Percentiles rank a stretch among this genome's conserved stretches.
phyloP scores from a whole-genome alignment of 2,888 invertebrate genomes.

The Holacanthella duospinosa region DNA sequence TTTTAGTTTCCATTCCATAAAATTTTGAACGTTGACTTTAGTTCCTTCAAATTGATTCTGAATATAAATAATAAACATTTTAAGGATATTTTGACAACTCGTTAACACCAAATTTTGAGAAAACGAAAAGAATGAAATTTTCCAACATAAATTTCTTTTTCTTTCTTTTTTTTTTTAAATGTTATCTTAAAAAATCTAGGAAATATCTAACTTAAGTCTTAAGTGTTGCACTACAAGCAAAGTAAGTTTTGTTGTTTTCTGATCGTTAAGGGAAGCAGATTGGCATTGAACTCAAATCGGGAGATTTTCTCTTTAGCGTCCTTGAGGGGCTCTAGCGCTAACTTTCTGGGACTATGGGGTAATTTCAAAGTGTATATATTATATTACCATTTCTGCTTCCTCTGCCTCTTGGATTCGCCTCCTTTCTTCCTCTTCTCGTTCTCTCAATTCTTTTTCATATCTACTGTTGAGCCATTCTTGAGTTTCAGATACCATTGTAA shows the following conservation, averaged over 20 bases:
- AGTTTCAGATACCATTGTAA: constrained; percentile 82
- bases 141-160: not conserved
- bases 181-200: too few species aligned
- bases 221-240: too few species aligned
- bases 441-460: constrained; percentile 70
- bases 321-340: too few species aligned
- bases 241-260: too few species aligned
- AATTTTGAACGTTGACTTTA: constrained; percentile 86
- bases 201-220: too few species aligned
- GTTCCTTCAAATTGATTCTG: constrained; percentile 93
- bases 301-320: too few species aligned
- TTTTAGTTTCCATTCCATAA: constrained; percentile 81
- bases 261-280: too few species aligned
- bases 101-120: too few species aligned
- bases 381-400: constrained; percentile 69
- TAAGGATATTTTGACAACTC: too few species aligned
- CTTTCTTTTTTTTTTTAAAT: too few species aligned
- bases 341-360: too few species aligned
- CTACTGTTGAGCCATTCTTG: constrained; percentile 84
- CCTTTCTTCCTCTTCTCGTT: constrained; percentile 53
- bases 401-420: constrained; percentile 56
- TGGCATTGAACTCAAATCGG: too few species aligned
- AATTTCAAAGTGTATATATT: not conserved
- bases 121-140: not conserved
- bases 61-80: not conserved